Evolutionary conservation across 2,888 invertebrate genomes (phyloP), one percentile per base, ranked within the genome.

Genomic region (Ectropis crepuscularia): DNA sequence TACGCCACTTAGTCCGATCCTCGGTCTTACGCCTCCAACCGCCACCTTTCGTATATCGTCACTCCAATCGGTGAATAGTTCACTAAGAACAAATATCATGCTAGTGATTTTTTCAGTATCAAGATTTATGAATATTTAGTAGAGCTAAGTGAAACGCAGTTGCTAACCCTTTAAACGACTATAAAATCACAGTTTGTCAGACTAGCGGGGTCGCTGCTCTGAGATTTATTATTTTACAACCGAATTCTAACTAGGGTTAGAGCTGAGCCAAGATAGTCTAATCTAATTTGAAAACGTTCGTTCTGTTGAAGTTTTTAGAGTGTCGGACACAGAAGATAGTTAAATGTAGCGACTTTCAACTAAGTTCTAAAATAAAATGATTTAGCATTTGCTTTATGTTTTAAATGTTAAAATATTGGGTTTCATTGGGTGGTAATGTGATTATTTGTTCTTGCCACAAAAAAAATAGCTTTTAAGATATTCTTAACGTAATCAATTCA

Each of bases 171-270:
- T 28, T 36, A 48, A 63, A 63, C 53, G 28, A 59, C 58, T 39
- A 58, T 63, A 45, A 58, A 50, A 50, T 59, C 59, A 59, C 59
- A 55, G 50, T 59, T 55, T 38, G 48, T 42, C 57, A 46, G 36
- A 37, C 46, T 11, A 38, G 28, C 12, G 16, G 57, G 64, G 60
- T 60, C 51, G 37, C 45, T 36, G 50, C 38, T 36, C 48, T 9
- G 36, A 50, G 46, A 55, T 54, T 59, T 59, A 63, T 42, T 63
- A 63, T 59, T 63, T 59, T 54, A 59, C 6, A 50, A 11, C 47
- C 9, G 6, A 58, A 63, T 58, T 63, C 54, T 47, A 59, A 54
- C 58, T 37, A 9, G 63, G 39, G 58, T 49, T 55, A 49, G 49
- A 28, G 49, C 37, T 28, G 59, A 47, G 59, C 12, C 55, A 63